These are phyloP conservation scores for Frankliniella fusca DNA, from an alignment of 2,888 invertebrate genomes.

Conservation along the genomic window DNA sequence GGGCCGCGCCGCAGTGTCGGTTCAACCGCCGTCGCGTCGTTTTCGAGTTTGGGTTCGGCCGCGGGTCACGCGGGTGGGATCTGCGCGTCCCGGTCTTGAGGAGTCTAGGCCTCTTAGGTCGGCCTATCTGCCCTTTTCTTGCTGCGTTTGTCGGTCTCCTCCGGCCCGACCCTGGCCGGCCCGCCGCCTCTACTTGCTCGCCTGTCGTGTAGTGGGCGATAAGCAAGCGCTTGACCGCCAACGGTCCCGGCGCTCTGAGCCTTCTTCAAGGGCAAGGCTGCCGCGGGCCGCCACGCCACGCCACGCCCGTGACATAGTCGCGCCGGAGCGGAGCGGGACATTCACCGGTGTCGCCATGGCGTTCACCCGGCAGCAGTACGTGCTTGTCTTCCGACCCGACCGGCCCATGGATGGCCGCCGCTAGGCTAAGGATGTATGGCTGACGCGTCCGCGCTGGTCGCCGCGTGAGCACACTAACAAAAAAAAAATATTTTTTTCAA, in stretches of 20 bases:
- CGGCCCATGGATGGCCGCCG: no score
- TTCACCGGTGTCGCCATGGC: no score
- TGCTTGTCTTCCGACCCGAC: no score
- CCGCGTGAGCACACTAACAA: no score
- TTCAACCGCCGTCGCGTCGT: not conserved
- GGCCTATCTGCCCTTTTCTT: not conserved
- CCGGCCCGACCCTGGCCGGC: not conserved
- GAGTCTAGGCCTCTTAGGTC: not conserved
- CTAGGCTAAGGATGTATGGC: no score
- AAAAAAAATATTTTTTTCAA: no score
- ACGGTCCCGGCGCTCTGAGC: not conserved
- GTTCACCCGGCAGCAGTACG: no score
- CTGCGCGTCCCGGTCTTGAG: not conserved
- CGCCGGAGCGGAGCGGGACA: no score
- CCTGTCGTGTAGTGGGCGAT: not conserved
- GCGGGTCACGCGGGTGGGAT: not conserved
- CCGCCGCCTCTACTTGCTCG: not conserved
- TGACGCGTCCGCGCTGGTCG: no score
- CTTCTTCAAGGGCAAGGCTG: not conserved
- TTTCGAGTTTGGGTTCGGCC: not conserved
- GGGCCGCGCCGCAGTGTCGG: not conserved
- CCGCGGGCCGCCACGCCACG: not conserved
- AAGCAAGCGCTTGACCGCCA: not conserved
- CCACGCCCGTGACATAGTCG: not conserved
- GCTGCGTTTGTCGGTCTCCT: not conserved